Conservation (phyloP, 2,888 invertebrate species). For the Acrobasis consociella region DNA sequence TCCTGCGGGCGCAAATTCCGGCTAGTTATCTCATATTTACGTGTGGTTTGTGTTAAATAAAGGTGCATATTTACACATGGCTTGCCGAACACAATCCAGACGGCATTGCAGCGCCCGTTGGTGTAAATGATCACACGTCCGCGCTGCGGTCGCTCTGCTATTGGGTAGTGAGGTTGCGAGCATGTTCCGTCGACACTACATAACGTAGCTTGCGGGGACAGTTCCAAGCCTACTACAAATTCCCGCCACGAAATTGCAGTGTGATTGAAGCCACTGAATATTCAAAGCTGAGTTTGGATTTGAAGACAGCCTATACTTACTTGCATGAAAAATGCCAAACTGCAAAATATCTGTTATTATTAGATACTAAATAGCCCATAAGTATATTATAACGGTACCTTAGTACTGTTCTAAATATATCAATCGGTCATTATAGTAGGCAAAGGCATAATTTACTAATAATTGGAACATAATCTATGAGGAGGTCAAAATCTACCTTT, state of each 20-base stretch:
- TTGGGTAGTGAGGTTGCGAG: slow-evolving; percentile 39
- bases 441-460: too few relatives aligned
- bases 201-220: slow-evolving; percentile 35
- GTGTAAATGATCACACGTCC: slow-evolving; percentile 72
- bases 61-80: slow-evolving; percentile 62
- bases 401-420: too few relatives aligned
- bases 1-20: slow-evolving; percentile 8
- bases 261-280: not conserved
- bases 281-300: too few relatives aligned
- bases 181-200: slow-evolving; percentile 38
- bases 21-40: slow-evolving; percentile 32
- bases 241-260: slow-evolving; percentile 19
- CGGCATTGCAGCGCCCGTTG: slow-evolving; percentile 49
- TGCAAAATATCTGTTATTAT: too few relatives aligned
- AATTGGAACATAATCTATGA: too few relatives aligned
- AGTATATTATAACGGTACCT: too few relatives aligned
- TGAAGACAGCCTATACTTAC: too few relatives aligned
- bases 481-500: too few relatives aligned
- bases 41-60: slow-evolving; percentile 37
- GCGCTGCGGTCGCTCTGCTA: slow-evolving; percentile 58
- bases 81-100: slow-evolving; percentile 59
- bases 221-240: not conserved
- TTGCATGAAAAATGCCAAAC: too few relatives aligned
- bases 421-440: too few relatives aligned
- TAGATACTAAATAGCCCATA: too few relatives aligned